Base-by-base conservation (phyloP, 2,888 invertebrate species). In the Reticulitermes lucifugus region DNA sequence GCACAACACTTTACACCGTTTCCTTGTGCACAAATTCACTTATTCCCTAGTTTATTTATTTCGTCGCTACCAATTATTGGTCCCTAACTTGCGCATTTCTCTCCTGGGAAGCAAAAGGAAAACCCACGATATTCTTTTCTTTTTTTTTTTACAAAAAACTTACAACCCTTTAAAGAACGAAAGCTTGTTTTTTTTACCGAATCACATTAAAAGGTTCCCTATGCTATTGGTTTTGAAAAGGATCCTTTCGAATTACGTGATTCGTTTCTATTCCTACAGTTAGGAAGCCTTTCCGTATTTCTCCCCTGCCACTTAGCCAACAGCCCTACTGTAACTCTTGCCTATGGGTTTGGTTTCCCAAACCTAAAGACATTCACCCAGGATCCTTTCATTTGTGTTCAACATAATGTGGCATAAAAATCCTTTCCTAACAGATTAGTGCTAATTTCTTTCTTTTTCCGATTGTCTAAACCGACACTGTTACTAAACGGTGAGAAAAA, bases 131-230 rank as follows among this genome's bases (percentile, higher is more conserved):
- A 65, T 41, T 73, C 41, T 35, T 35, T 25, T 25, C 25, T 25
- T 25, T 25, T 25, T 25, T 25, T 41, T 73, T 35, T 73, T 73
- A 73, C 73, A 41, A 4, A 3, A 73, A 41, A 41, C 73, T 41
- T 73, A 41, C 35, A 41, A 41, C 7, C 73, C 41, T 73, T 73
- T 41, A 73, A 73, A 73, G 73, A 35, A 41, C 3, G 73, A 41
- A 73, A 41, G 73, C 41, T 41, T 73, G 2, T 29, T 73, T 71
- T 71, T 71, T 60, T 18, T 25, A 5, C n/a, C 65, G 65, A 65
- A n/a, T 65, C 12, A 73, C 73, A 73, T 73, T 35, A 73, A 73
- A 73, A 18, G 35, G 35, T 73, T 73, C 73, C n/a, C 41, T 73
- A 29, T 14, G 41, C 35, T 41, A 29, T 21, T 73, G 35, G 73